Conservation (phyloP, 2,888 invertebrate species). For the Drosophila paramelanica region DNA sequence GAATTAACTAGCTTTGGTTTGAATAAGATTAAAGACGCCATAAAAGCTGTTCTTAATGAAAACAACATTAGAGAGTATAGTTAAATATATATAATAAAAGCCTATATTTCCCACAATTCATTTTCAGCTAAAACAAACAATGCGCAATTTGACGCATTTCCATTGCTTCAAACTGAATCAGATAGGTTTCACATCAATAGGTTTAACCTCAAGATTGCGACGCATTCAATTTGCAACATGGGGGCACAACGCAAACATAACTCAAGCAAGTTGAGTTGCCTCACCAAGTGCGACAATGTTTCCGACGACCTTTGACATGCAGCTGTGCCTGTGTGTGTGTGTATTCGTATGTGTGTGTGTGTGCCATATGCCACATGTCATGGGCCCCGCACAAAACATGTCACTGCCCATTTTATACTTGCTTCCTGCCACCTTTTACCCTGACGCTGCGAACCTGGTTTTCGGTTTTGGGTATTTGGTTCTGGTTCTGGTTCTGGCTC, state of each 20-base stretch:
- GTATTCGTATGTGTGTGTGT: conserved; percentile 12
- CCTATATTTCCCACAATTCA: background rate
- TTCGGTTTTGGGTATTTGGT: conserved; percentile 9
- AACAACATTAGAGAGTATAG: no score
- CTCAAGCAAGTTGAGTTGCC: conserved; percentile 5
- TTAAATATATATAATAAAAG: no score
- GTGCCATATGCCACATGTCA: conserved; percentile 68
- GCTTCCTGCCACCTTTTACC: conserved; percentile 70
- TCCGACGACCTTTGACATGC: conserved; percentile 63
- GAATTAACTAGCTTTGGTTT: background rate
- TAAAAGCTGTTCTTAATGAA: background rate
- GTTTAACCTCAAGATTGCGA: conserved; percentile 45
- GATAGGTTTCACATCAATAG: conserved; percentile 32
- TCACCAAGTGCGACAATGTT: conserved; percentile 47
- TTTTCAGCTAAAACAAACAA: conserved; percentile 2
- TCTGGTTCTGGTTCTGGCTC: conserved; percentile 20
- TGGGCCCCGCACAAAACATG: conserved; percentile 75
- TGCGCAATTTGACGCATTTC: conserved; percentile 15
- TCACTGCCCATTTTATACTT: conserved; percentile 72
- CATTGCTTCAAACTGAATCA: conserved; percentile 25
- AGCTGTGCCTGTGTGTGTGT: conserved; percentile 51
- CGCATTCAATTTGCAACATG: conserved; percentile 44
- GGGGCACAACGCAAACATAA: conserved; percentile 30
- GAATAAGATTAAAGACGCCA: background rate
- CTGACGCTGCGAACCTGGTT: conserved; percentile 23